Conservation (phyloP, 2,113 vertebrate genomes). For the Elanoides forficatus region DNA sequence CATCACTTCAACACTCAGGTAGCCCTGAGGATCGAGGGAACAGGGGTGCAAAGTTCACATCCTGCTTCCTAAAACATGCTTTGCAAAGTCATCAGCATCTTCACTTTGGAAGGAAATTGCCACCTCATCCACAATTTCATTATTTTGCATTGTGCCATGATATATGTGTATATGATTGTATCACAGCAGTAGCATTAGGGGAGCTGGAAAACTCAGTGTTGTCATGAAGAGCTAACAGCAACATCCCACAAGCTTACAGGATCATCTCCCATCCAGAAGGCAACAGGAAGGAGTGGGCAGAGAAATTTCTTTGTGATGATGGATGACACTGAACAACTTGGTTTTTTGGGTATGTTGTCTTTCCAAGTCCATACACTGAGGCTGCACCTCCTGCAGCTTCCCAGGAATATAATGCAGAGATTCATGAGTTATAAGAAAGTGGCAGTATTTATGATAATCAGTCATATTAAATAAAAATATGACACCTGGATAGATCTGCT, state of each 20-base stretch:
- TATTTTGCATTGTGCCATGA: fast-evolving
- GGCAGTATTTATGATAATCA: not conserved
- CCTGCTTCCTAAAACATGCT: not conserved
- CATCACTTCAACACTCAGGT: fast-evolving
- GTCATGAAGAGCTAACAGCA: not conserved
- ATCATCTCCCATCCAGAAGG: not conserved
- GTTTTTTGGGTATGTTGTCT: not conserved
- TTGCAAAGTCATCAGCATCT: not conserved
- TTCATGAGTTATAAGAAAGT: not conserved
- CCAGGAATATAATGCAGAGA: not conserved
- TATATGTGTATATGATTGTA: not conserved
- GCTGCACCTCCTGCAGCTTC: not conserved
- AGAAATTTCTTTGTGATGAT: not conserved
- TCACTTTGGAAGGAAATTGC: not conserved
- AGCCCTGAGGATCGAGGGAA: not conserved
- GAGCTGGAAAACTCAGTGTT: not conserved
- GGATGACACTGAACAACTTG: not conserved
- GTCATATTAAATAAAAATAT: not conserved
- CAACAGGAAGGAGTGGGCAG: conserved; percentile 22
- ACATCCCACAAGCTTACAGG: not conserved
- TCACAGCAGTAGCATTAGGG: not conserved
- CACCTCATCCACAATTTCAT: not conserved
- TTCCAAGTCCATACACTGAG: not conserved
- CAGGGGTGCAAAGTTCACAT: not conserved
- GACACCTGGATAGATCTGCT: not conserved